Conservation (phyloP, 1,140 invertebrate species). For the Drosophila malerkotliana region DNA sequence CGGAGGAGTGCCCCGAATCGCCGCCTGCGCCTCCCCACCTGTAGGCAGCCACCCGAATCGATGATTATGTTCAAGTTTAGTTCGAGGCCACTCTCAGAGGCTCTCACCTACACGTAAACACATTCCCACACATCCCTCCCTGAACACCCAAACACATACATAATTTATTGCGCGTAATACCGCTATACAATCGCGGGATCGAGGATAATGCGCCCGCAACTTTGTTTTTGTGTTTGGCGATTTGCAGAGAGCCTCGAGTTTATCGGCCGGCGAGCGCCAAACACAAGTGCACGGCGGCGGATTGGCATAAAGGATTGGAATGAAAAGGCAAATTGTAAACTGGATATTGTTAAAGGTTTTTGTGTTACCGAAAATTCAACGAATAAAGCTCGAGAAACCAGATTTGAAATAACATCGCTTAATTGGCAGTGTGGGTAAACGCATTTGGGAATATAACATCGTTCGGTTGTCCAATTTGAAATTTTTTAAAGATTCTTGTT, state of each 20-base stretch:
- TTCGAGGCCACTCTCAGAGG: slow-evolving; percentile 14
- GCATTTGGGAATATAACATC: too few relatives aligned
- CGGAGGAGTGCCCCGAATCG: slow-evolving; percentile 48
- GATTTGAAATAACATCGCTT: background rate
- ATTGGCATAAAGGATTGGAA: slow-evolving; percentile 7
- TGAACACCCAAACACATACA: background rate
- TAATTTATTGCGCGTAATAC: background rate
- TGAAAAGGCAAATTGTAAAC: slow-evolving; percentile 47
- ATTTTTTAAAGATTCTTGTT: too few relatives aligned
- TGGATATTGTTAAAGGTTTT: slow-evolving; percentile 75
- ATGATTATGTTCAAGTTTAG: slow-evolving; percentile 48
- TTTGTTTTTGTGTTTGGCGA: slow-evolving; percentile 69
- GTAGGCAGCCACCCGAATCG: slow-evolving; percentile 7
- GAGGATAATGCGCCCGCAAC: slow-evolving; percentile 17
- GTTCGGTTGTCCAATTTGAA: too few relatives aligned
- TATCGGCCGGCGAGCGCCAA: slow-evolving; percentile 43
- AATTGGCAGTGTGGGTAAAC: background rate
- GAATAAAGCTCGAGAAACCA: slow-evolving; percentile 50
- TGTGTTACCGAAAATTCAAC: slow-evolving; percentile 64
- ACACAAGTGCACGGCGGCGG: slow-evolving; percentile 60
- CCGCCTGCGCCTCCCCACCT: slow-evolving; percentile 42
- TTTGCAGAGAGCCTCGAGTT: slow-evolving; percentile 8
- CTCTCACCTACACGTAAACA: background rate
- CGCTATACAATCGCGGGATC: slow-evolving; percentile 1
- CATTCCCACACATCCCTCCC: background rate